These are phyloP conservation scores for Clamator glandarius DNA, from an alignment of 2,797 vertebrate genomes.

Conservation along the genomic window DNA sequence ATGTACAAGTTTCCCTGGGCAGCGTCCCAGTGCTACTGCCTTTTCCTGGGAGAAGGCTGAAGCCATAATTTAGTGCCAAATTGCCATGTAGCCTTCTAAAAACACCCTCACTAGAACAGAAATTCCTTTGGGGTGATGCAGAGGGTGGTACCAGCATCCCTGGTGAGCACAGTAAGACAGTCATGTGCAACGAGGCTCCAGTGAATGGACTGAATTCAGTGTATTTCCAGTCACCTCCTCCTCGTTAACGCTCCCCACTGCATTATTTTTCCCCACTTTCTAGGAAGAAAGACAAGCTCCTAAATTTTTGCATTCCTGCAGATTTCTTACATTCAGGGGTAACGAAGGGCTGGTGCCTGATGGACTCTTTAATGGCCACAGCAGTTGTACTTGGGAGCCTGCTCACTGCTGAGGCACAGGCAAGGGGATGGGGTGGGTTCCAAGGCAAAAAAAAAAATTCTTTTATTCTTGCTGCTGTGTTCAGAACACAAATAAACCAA, in stretches of 20 bases:
- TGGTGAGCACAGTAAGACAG: fast-evolving
- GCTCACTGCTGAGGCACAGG: fast-evolving
- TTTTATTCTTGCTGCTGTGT: background rate
- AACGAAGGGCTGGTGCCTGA: background rate
- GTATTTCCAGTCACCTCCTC: background rate
- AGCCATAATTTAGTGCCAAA: background rate
- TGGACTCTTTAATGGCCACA: fast-evolving
- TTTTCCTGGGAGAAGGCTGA: background rate
- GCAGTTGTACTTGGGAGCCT: background rate
- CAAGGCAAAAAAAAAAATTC: background rate
- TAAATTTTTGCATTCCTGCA: background rate
- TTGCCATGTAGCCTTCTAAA: background rate
- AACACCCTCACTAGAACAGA: background rate
- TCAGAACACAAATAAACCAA: background rate
- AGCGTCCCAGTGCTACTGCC: fast-evolving
- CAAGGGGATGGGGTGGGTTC: fast-evolving
- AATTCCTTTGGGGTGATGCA: background rate
- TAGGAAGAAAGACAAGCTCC: background rate
- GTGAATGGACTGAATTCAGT: background rate
- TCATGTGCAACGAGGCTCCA: background rate
- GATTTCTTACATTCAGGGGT: background rate
- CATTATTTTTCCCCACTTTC: fast-evolving
- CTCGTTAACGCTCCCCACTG: background rate
- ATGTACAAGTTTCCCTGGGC: fast-evolving
- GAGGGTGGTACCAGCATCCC: background rate